Evolutionary conservation across 2,888 invertebrate genomes (phyloP).

Genomic region (Leptarthrus brevirostris): DNA sequence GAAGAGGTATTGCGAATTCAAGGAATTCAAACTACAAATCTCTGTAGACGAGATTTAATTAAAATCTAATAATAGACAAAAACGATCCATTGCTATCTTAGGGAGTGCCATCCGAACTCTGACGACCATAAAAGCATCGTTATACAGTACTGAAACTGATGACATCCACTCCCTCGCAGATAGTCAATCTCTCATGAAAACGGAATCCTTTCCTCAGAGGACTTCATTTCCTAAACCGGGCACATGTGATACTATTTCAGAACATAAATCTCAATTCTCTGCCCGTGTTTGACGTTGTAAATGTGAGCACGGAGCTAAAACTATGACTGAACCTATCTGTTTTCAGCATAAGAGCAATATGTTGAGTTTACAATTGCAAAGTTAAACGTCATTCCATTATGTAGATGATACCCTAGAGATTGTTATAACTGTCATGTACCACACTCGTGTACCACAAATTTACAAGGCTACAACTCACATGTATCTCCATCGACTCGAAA

Average conservation of each 20-base stretch:
- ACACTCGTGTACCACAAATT: conserved; percentile 48
- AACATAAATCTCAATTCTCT: conserved; percentile 40
- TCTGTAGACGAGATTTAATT: neutral
- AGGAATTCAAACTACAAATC: too few species aligned
- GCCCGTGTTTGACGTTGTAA: conserved; percentile 34
- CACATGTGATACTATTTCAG: conserved; percentile 31
- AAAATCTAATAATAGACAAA: neutral
- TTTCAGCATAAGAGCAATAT: conserved; percentile 28
- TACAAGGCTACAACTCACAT: conserved; percentile 42
- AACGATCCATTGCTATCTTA: neutral
- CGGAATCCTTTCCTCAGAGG: conserved; percentile 32
- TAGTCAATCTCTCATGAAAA: conserved; percentile 40
- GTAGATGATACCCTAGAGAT: conserved; percentile 53
- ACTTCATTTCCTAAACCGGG: conserved; percentile 44
- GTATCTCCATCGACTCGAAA: conserved; percentile 8
- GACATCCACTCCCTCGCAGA: conserved; percentile 34
- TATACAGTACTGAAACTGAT: conserved; percentile 22
- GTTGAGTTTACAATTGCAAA: conserved; percentile 49
- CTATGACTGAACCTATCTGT: conserved; percentile 27
- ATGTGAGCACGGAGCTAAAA: conserved; percentile 10
- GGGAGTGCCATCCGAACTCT: neutral
- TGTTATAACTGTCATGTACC: conserved; percentile 52
- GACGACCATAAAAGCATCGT: neutral
- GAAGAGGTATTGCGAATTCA: neutral
- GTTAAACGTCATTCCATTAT: conserved; percentile 53